These are phyloP conservation scores for Diphyllodes magnificus DNA, from an alignment of 2,113 vertebrate genomes.

Conservation along the genomic window DNA sequence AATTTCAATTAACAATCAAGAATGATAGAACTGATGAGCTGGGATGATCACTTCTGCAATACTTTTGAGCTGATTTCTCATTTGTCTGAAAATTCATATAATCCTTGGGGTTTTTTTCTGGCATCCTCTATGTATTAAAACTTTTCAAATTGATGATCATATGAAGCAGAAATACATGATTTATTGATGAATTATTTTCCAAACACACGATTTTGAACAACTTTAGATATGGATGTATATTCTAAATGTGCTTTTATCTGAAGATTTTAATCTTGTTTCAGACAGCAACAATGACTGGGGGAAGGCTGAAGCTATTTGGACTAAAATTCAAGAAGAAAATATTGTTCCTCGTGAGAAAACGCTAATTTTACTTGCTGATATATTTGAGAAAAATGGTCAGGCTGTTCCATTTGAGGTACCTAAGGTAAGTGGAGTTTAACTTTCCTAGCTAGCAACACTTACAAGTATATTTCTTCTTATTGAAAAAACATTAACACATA, in stretches of 20 bases:
- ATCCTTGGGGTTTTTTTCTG: background rate
- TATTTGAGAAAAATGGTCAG: slow-evolving; percentile 80
- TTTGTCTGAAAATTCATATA: background rate
- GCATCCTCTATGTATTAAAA: background rate
- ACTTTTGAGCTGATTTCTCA: background rate
- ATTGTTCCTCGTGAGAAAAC: slow-evolving; percentile 85
- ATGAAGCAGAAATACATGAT: background rate
- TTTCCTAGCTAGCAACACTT: background rate
- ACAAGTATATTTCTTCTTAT: background rate
- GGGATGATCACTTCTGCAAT: background rate
- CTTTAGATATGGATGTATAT: background rate
- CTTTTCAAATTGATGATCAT: background rate
- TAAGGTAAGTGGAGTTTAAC: slow-evolving; percentile 76
- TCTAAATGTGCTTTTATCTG: background rate
- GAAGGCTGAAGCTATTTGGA: slow-evolving; percentile 85
- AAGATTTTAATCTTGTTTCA: slow-evolving; percentile 55
- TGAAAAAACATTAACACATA: background rate
- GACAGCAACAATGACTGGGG: slow-evolving; percentile 77
- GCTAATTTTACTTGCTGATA: slow-evolving; percentile 76
- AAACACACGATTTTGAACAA: background rate
- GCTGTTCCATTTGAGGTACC: slow-evolving; percentile 86
- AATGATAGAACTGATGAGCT: background rate
- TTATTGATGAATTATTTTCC: background rate
- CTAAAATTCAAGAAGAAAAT: slow-evolving; percentile 95
- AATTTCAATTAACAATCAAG: background rate